Evolutionary conservation across 2,888 invertebrate species (phyloP).

Genomic region (Aricia artaxerxes): DNA sequence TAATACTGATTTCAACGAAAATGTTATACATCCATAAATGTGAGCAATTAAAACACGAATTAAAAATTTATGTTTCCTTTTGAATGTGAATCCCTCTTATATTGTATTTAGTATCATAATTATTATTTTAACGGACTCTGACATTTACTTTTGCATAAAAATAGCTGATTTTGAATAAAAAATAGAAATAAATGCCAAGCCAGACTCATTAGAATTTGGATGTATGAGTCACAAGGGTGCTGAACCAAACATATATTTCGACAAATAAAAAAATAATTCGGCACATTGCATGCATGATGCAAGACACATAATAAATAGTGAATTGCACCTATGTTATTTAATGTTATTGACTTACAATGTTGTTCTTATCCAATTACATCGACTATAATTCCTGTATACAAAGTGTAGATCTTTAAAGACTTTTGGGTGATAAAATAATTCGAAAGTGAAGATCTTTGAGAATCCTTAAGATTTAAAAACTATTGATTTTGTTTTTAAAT

Average conservation of each 20-base stretch:
- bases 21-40: conserved; percentile 11
- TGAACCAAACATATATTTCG: background rate
- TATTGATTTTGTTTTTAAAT: background rate
- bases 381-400: too few species aligned
- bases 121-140: background rate
- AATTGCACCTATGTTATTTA: too few species aligned
- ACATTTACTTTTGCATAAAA: conserved; percentile 10
- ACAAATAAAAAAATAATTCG: background rate
- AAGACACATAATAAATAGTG: background rate
- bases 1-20: conserved; percentile 12
- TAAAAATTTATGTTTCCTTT: conserved; percentile 26
- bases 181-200: conserved; percentile 5
- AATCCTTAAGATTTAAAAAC: background rate
- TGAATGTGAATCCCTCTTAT: background rate
- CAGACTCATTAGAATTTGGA: background rate
- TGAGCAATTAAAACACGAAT: conserved; percentile 20
- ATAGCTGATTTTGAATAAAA: background rate
- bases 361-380: too few species aligned
- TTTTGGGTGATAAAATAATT: too few species aligned
- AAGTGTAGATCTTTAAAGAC: too few species aligned
- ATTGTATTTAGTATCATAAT: background rate
- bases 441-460: too few species aligned
- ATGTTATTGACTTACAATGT: too few species aligned
- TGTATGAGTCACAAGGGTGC: background rate
- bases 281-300: background rate